Percentiles rank a stretch among this genome's conserved stretches.
These are phyloP conservation scores for Cheilinus undulatus DNA, from an alignment of 2,113 vertebrate species.

Conservation along the genomic window DNA sequence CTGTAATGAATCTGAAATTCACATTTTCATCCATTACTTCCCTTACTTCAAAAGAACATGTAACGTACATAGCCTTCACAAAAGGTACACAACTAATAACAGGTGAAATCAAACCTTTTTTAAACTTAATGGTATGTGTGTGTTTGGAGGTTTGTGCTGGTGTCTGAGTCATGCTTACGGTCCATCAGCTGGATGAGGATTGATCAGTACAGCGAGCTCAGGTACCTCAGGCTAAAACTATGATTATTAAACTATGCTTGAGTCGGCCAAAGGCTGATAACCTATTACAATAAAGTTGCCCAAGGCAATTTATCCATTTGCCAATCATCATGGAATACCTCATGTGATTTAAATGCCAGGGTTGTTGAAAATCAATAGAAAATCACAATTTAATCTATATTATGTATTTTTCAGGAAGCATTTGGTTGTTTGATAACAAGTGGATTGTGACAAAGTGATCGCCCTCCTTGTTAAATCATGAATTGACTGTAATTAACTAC, in stretches of 20 bases:
- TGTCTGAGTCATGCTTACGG: neutral
- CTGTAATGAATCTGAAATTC: too few species aligned
- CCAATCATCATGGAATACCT: neutral
- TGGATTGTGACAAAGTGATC: too few species aligned
- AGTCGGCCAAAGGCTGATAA: neutral
- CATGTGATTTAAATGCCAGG: slow-evolving; percentile 2
- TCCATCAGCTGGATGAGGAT: neutral
- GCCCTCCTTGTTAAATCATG: too few species aligned
- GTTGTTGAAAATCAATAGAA: slow-evolving; percentile 3
- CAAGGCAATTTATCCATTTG: neutral
- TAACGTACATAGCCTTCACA: too few species aligned
- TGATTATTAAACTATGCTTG: neutral
- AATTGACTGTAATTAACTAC: too few species aligned
- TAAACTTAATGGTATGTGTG: too few species aligned
- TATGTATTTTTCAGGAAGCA: too few species aligned
- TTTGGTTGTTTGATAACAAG: neutral
- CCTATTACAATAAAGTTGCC: neutral
- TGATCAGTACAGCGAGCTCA: neutral
- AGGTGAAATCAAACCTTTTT: too few species aligned
- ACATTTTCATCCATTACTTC: too few species aligned
- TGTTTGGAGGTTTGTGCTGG: too few species aligned
- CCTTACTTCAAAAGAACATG: too few species aligned
- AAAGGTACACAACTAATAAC: too few species aligned
- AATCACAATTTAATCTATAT: neutral
- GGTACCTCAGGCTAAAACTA: slow-evolving; percentile 26